Evolutionary conservation across 2,797 vertebrate genomes (phyloP), one percentile per base, ranked within the genome.

Genomic region (Uromys caudimaculatus): DNA sequence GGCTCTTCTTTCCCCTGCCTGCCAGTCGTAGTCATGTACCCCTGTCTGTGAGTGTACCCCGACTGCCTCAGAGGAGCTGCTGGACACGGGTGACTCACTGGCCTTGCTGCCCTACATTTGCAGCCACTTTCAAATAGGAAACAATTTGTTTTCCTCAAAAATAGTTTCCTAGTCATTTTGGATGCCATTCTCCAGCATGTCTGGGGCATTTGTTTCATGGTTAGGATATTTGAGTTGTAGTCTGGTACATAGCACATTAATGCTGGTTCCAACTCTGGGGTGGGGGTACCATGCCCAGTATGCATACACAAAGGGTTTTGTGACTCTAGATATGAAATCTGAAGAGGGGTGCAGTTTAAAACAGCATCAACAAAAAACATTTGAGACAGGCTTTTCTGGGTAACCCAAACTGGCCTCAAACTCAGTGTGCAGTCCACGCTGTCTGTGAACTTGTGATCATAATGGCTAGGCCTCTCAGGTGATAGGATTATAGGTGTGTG

Each of bases 161-260:
- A 92, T 79, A 85, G 56, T 89, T 86, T 78, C 60, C 77, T 89
- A 69, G 91, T 90, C 87, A 50, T 76, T 97, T 83, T 95, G 89
- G 76, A 87, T 92, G 85, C 32, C 76, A 95, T 75, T 89, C 58
- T 78, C 16, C 83, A 67, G 35, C n/a, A 78, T 91, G 87, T 93
- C 95, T 56, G 32, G 73, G 58, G 62, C 67, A 38, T 5, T 0
- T 24, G 50, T 96, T 94, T 97, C 87, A 93, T 67, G 69, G 73
- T 87, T 92, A 81, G 93, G 86, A 52, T 95, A n/a, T 27, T 44
- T 1, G 1, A 29, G 27, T 4, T 69, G 27, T 93, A 47, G 69
- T 82, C 83, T 89, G 52, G 35, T 91, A 54, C 44, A 35, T 35
- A 50, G 93, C 21, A 50, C 41, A 29, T 67, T 77, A 54, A 91